phyloP scores from a whole-genome alignment of 2,888 invertebrate genomes.

The Schizaphis graminum region DNA sequence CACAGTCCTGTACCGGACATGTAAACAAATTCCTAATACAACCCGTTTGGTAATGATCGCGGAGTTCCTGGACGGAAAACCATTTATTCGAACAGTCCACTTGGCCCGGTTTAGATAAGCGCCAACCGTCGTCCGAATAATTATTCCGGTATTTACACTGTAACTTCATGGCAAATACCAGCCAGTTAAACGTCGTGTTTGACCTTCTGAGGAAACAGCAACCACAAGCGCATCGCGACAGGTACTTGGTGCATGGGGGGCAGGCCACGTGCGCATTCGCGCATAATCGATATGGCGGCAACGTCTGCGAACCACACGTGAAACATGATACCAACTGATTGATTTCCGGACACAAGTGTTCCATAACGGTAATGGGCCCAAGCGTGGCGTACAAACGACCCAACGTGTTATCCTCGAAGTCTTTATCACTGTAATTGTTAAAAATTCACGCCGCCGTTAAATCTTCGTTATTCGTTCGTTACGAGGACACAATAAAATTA shows the following conservation, averaged over 20 bases:
- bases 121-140: background rate
- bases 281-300: constrained; percentile 34
- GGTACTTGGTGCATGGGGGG: background rate
- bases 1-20: background rate
- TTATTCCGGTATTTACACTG: background rate
- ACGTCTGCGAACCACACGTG: background rate
- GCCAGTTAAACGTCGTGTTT: background rate
- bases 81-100: constrained; percentile 3
- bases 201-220: background rate
- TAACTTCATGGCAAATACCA: constrained; percentile 26
- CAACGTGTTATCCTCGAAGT: background rate
- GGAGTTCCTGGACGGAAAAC: constrained; percentile 15
- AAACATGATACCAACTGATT: background rate
- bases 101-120: background rate
- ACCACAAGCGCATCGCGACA: constrained; percentile 8
- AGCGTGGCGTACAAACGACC: background rate
- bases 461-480: background rate
- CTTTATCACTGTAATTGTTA: background rate
- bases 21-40: background rate
- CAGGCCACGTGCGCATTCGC: background rate
- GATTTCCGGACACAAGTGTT: constrained; percentile 11
- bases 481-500: background rate
- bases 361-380: background rate
- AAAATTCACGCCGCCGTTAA: background rate
- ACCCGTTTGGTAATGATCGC: background rate